Percentiles rank a stretch among this genome's conserved stretches.
These are phyloP conservation scores for Tenthredo notha DNA, from an alignment of 2,888 invertebrate genomes.

Conservation along the genomic window DNA sequence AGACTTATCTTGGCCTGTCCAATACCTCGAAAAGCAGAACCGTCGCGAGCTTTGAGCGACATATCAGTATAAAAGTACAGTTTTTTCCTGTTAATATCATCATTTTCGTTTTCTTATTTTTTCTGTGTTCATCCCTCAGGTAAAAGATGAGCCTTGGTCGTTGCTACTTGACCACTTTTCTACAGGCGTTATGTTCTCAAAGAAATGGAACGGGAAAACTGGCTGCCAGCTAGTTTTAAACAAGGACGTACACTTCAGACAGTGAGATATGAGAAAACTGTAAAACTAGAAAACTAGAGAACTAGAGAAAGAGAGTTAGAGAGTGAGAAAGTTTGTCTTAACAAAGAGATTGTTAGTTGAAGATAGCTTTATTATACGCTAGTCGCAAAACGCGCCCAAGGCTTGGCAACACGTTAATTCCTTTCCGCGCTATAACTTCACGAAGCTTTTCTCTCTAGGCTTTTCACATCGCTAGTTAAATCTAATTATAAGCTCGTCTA, in stretches of 20 bases:
- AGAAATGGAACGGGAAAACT: neutral
- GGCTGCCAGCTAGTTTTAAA: constrained; percentile 29
- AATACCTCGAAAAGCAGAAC: neutral
- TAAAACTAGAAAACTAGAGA: neutral
- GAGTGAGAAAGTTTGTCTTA: constrained; percentile 53
- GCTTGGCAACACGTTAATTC: constrained; percentile 15
- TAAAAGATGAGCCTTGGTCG: neutral
- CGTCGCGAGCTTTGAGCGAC: neutral
- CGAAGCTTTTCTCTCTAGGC: neutral
- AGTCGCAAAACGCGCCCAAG: constrained; percentile 38
- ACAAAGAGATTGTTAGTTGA: constrained; percentile 57
- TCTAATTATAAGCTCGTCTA: constrained; percentile 50
- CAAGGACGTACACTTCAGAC: constrained; percentile 2
- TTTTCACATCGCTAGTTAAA: constrained; percentile 48
- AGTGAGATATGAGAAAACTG: neutral
- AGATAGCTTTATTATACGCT: constrained; percentile 56
- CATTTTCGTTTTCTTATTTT: neutral
- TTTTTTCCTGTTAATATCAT: neutral
- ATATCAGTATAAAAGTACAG: neutral
- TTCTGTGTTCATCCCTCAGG: neutral
- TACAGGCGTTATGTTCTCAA: neutral
- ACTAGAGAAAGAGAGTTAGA: neutral
- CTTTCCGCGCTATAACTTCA: neutral
- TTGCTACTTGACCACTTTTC: constrained; percentile 37
- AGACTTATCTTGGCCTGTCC: constrained; percentile 6